Evolutionary conservation across 2,888 invertebrate genomes (phyloP).

Genomic region (Amphimallon solstitiale): DNA sequence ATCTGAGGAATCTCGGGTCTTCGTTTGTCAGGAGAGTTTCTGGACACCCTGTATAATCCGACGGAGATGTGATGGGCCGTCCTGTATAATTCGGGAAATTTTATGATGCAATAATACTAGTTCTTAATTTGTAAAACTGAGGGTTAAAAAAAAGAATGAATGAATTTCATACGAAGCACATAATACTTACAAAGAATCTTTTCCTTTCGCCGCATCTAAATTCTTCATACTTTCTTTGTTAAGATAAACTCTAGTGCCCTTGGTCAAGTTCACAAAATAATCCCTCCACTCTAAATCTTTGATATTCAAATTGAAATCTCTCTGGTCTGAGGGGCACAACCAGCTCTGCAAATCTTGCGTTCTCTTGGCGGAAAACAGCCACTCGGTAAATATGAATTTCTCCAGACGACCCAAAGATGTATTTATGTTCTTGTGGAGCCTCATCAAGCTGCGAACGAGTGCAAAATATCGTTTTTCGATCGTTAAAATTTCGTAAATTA

Average conservation of each 20-base stretch:
- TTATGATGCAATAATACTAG: too few relatives aligned
- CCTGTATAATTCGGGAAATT: too few relatives aligned
- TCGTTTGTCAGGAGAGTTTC: too few relatives aligned
- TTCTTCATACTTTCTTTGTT: constrained; percentile 81
- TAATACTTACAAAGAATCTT: constrained; percentile 75
- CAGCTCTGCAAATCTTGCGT: constrained; percentile 72
- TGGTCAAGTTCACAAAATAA: constrained; percentile 79
- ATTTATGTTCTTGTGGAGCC: constrained; percentile 88
- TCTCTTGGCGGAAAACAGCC: constrained; percentile 81
- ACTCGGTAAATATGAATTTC: constrained; percentile 90
- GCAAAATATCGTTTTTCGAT: neutral
- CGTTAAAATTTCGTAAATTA: neutral
- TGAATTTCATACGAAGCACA: too few relatives aligned
- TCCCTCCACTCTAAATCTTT: constrained; percentile 77
- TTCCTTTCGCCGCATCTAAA: constrained; percentile 75
- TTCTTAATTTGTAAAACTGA: too few relatives aligned
- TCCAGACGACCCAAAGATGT: constrained; percentile 80
- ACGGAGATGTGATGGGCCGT: too few relatives aligned
- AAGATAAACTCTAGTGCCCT: constrained; percentile 85
- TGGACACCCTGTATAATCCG: too few relatives aligned
- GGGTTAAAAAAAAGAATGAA: too few relatives aligned
- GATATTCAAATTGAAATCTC: constrained; percentile 78
- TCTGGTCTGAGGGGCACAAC: constrained; percentile 70
- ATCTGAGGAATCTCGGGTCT: too few relatives aligned
- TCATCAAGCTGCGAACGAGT: constrained; percentile 76